phyloP scores from a whole-genome alignment of 2,797 vertebrate species.

The Rhyacichthys aspro region DNA sequence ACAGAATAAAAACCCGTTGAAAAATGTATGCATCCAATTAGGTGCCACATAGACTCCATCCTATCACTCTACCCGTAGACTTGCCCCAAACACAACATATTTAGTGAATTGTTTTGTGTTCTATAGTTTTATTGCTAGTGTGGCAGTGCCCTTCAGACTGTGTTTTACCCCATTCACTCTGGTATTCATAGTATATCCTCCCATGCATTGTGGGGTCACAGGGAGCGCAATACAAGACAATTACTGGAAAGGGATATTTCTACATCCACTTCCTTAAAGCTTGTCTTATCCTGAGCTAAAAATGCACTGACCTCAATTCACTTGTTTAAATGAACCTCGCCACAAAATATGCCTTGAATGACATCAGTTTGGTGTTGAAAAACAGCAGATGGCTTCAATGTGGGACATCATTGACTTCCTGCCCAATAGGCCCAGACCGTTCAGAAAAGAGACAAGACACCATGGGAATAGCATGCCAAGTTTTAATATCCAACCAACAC shows the following conservation, averaged over 20 bases:
- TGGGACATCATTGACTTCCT: slow-evolving; percentile 41
- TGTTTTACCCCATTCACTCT: slow-evolving; percentile 20
- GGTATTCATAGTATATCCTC: slow-evolving; percentile 61
- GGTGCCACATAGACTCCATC: no score
- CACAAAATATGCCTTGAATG: slow-evolving; percentile 23
- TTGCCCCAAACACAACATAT: no score
- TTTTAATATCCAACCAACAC: slow-evolving; percentile 2
- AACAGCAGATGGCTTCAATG: slow-evolving; percentile 46
- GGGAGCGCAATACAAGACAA: slow-evolving; percentile 63
- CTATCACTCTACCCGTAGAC: no score
- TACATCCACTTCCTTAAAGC: slow-evolving; percentile 54
- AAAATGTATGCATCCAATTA: no score
- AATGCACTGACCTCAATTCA: slow-evolving; percentile 23
- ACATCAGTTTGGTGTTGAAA: slow-evolving; percentile 21
- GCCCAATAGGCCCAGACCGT: slow-evolving; percentile 1
- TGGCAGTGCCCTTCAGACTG: slow-evolving; percentile 18
- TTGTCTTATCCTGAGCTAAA: slow-evolving; percentile 49
- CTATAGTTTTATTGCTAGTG: neutral
- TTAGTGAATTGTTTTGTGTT: neutral
- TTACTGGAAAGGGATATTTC: slow-evolving; percentile 77
- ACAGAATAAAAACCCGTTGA: no score
- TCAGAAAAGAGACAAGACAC: slow-evolving; percentile 9
- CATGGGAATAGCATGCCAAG: slow-evolving; percentile 34
- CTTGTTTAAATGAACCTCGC: slow-evolving; percentile 38
- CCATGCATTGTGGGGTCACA: slow-evolving; percentile 54